phyloP scores from a whole-genome alignment of 2,888 invertebrate species.

The Aleiodes leptofemur region DNA sequence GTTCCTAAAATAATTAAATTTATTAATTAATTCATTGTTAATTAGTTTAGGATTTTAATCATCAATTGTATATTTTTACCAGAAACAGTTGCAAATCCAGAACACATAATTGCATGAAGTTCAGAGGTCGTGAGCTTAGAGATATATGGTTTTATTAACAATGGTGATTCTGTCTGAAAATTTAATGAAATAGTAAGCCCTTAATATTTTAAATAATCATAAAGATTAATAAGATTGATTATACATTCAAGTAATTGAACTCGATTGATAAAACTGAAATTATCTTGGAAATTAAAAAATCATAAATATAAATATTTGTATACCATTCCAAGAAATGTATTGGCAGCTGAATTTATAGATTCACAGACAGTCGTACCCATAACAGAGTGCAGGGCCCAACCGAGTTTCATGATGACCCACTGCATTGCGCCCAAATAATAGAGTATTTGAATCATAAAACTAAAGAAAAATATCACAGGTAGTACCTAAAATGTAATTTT shows the following conservation, averaged over 20 bases:
- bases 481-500: constrained; percentile 79
- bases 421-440: constrained; percentile 94
- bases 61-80: constrained; percentile 76
- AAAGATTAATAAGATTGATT: too few relatives aligned
- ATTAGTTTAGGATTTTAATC: constrained; percentile 75
- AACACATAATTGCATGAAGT: constrained; percentile 94
- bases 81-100: constrained; percentile 96
- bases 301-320: constrained; percentile 35
- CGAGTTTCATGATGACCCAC: constrained; percentile 87
- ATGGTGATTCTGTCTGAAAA: constrained; percentile 90
- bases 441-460: constrained; percentile 91
- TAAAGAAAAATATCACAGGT: constrained; percentile 95
- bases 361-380: constrained; percentile 95
- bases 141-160: constrained; percentile 92
- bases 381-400: constrained; percentile 83
- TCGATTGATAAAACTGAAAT: too few relatives aligned
- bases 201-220: too few relatives aligned
- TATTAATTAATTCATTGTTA: constrained; percentile 5
- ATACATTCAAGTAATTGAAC: too few relatives aligned
- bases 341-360: constrained; percentile 94
- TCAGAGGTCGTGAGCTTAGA: constrained; percentile 92
- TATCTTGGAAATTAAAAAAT: neutral
- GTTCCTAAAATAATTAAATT: constrained; percentile 78
- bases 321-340: constrained; percentile 96
- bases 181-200: constrained; percentile 46